Evolutionary conservation across 53 echinoderm and acorn worm species (phyloP).

Genomic region (Stichopus horrens): DNA sequence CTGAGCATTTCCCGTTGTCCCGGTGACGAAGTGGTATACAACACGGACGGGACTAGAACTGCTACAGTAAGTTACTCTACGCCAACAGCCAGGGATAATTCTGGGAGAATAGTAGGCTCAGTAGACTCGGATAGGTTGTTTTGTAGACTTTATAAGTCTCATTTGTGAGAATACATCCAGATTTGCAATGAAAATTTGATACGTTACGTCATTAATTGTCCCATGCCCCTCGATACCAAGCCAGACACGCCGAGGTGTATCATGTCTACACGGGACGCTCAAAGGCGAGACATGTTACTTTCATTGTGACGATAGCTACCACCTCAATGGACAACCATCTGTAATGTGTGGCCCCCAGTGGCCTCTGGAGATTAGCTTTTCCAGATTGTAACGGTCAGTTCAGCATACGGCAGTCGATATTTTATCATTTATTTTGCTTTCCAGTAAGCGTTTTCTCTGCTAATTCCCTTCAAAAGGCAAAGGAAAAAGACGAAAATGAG

Average conservation of each 20-base stretch:
- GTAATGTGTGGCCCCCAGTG: not conserved
- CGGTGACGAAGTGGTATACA: slow-evolving; percentile 20
- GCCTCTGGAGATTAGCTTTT: not conserved
- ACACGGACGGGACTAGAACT: slow-evolving; percentile 44
- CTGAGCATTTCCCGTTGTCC: slow-evolving; percentile 63
- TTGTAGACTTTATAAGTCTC: too few species aligned
- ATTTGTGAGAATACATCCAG: too few species aligned
- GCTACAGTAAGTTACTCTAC: slow-evolving; percentile 9
- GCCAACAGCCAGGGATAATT: too few species aligned
- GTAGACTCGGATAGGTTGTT: too few species aligned
- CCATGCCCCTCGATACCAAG: slow-evolving; percentile 37
- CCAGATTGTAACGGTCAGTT: slow-evolving; percentile 18
- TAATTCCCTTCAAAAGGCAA: too few species aligned
- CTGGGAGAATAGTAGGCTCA: too few species aligned
- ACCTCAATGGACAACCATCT: not conserved
- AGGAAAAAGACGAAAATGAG: too few species aligned
- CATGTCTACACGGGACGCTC: slow-evolving; percentile 42
- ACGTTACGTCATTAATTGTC: slow-evolving; percentile 45
- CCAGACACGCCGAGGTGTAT: not conserved
- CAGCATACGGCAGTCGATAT: too few species aligned
- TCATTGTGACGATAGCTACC: slow-evolving; percentile 48
- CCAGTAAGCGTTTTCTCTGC: too few species aligned
- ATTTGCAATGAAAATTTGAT: too few species aligned
- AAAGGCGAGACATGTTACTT: slow-evolving; percentile 62
- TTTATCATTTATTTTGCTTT: too few species aligned